phyloP scores from a whole-genome alignment of 2,888 invertebrate species.

The Himalopsyche kuldschensis region DNA sequence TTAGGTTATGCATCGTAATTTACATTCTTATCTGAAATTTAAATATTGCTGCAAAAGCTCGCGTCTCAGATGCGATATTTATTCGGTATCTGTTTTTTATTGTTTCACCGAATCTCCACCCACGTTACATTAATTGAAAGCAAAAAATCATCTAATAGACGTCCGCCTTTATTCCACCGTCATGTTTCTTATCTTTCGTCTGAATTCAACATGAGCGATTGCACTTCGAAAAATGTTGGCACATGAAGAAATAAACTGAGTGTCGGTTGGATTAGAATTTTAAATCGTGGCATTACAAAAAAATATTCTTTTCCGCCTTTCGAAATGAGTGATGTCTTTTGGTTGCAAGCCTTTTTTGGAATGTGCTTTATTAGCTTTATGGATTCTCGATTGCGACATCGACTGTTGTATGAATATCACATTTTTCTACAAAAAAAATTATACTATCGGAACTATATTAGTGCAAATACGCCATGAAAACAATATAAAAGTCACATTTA shows the following conservation, averaged over 20 bases:
- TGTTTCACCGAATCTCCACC: slow-evolving; percentile 1
- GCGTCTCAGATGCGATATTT: neutral
- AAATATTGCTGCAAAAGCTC: neutral
- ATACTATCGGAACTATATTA: too few relatives aligned
- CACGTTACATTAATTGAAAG: neutral
- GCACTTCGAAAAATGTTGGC: slow-evolving; percentile 15
- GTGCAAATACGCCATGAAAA: too few relatives aligned
- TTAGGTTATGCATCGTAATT: neutral
- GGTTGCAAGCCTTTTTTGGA: neutral
- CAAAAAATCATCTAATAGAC: neutral
- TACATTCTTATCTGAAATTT: neutral
- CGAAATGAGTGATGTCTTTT: neutral
- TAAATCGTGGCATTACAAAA: neutral
- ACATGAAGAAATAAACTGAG: slow-evolving; percentile 13
- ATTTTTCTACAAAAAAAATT: too few relatives aligned
- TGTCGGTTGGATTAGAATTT: neutral
- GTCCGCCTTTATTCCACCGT: slow-evolving; percentile 1
- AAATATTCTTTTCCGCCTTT: neutral
- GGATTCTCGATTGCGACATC: neutral
- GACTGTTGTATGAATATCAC: too few relatives aligned
- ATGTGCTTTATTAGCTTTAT: neutral
- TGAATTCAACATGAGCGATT: slow-evolving; percentile 32
- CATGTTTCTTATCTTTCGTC: slow-evolving; percentile 7
- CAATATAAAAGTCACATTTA: too few relatives aligned
- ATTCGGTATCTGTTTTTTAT: slow-evolving; percentile 1